Evolutionary conservation across 2,113 vertebrate genomes (phyloP).

Genomic region (Perca fluviatilis): DNA sequence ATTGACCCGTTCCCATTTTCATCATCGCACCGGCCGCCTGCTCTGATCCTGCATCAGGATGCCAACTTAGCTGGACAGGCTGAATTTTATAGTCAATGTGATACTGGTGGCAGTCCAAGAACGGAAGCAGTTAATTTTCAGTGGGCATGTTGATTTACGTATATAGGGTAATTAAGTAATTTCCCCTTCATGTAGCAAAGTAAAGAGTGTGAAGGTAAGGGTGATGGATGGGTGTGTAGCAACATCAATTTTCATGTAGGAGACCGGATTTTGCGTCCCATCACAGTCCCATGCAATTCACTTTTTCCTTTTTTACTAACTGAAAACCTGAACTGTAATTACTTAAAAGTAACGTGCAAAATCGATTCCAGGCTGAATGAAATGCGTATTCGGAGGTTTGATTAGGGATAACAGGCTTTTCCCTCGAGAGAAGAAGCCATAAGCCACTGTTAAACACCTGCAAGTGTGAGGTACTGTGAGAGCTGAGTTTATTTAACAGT

Average conservation of each 20-base stretch:
- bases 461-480: not conserved
- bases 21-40: slow-evolving; percentile 46
- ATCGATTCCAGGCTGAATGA: slow-evolving; percentile 15
- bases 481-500: slow-evolving; percentile 14
- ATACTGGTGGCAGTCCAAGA: not conserved
- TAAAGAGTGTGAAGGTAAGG: too few species aligned
- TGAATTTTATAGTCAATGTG: not conserved
- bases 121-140: not conserved
- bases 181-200: too few species aligned
- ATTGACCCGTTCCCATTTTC: slow-evolving; percentile 25
- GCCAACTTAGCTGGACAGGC: not conserved
- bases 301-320: too few species aligned
- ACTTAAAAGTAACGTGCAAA: not conserved
- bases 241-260: too few species aligned
- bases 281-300: too few species aligned
- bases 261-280: too few species aligned
- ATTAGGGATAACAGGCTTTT: slow-evolving; percentile 20
- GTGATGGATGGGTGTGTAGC: too few species aligned
- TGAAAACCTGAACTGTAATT: not conserved
- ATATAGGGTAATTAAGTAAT: too few species aligned
- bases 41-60: slow-evolving; percentile 16
- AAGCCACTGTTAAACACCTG: slow-evolving; percentile 30
- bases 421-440: not conserved
- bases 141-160: not conserved
- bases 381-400: not conserved